Percentiles rank a stretch among this genome's conserved stretches.
phyloP scores from a whole-genome alignment of 1,140 invertebrate genomes.

The Drosophila erecta region DNA sequence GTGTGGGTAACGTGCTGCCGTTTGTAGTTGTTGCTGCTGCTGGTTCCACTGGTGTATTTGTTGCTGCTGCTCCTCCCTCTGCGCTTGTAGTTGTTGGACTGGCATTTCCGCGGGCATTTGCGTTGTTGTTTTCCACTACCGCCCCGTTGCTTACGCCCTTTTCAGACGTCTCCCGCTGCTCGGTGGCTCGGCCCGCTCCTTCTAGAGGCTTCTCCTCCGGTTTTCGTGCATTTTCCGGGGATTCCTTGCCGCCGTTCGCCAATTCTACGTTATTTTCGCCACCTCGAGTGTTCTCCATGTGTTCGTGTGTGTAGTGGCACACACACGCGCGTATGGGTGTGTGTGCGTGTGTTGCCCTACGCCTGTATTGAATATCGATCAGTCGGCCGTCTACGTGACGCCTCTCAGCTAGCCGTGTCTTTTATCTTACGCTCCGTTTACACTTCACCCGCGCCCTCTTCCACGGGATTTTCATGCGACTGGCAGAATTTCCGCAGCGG shows the following conservation, averaged over 20 bases:
- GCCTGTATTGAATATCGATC: constrained; percentile 70
- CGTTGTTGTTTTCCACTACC: constrained; percentile 30
- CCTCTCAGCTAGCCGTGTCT: constrained; percentile 61
- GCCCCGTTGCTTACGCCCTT: constrained; percentile 1
- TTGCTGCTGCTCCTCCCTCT: constrained; percentile 18
- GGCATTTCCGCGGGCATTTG: constrained; percentile 46
- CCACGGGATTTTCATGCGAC: constrained; percentile 52
- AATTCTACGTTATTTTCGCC: constrained; percentile 66
- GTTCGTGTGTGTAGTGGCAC: constrained; percentile 44
- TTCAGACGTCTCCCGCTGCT: constrained; percentile 1
- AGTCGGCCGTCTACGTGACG: constrained; percentile 74
- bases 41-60: background rate
- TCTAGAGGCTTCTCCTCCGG: background rate
- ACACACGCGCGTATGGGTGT: constrained; percentile 9
- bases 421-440: constrained; percentile 50
- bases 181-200: background rate
- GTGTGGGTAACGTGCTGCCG: constrained; percentile 25
- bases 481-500: constrained; percentile 36
- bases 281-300: constrained; percentile 71
- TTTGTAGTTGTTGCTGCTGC: constrained; percentile 25
- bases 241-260: constrained; percentile 19
- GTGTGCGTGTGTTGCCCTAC: constrained; percentile 17
- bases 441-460: constrained; percentile 33
- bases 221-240: constrained; percentile 6
- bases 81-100: constrained; percentile 30